Percentiles rank a stretch among this genome's conserved stretches.
Conservation (phyloP, 2,113 vertebrate genomes). For the Xiphophorus maculatus region DNA sequence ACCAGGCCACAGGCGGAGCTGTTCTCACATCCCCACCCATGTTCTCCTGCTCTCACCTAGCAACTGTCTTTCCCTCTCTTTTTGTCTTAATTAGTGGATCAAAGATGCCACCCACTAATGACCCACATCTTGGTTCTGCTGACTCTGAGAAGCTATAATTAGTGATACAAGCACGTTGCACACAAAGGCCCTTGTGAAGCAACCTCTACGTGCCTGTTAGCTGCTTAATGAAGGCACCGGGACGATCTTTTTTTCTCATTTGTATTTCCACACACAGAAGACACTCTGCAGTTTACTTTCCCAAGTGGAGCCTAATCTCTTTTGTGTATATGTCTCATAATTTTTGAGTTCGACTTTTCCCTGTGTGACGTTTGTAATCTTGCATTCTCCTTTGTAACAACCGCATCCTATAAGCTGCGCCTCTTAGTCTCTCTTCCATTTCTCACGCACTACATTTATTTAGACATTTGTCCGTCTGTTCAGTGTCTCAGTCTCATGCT, state of each 20-base stretch:
- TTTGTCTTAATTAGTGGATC: constrained; percentile 45
- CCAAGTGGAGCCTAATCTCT: not conserved
- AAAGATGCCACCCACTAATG: constrained; percentile 30
- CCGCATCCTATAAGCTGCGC: constrained; percentile 23
- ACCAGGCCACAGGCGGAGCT: constrained; percentile 27
- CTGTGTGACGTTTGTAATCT: constrained; percentile 1
- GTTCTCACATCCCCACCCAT: constrained; percentile 1
- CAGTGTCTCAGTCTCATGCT: constrained; percentile 5
- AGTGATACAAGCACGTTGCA: constrained; percentile 30
- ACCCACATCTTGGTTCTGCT: constrained; percentile 52
- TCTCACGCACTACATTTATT: constrained; percentile 12
- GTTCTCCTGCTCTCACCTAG: constrained; percentile 10
- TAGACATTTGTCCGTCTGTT: constrained; percentile 24
- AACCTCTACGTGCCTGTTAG: constrained; percentile 7
- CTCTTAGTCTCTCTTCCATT: constrained; percentile 2
- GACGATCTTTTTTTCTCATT: not conserved
- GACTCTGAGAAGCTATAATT: constrained; percentile 48
- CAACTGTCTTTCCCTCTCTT: constrained; percentile 6
- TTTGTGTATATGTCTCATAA: constrained; percentile 1
- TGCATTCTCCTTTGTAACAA: constrained; percentile 20
- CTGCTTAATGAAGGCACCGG: constrained; percentile 23
- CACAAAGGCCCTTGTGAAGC: constrained; percentile 19
- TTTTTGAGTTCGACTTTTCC: not conserved
- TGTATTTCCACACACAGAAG: not conserved
- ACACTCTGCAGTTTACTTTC: constrained; percentile 10